Conservation (phyloP, 2,797 vertebrate species). For the Morus bassanus region DNA sequence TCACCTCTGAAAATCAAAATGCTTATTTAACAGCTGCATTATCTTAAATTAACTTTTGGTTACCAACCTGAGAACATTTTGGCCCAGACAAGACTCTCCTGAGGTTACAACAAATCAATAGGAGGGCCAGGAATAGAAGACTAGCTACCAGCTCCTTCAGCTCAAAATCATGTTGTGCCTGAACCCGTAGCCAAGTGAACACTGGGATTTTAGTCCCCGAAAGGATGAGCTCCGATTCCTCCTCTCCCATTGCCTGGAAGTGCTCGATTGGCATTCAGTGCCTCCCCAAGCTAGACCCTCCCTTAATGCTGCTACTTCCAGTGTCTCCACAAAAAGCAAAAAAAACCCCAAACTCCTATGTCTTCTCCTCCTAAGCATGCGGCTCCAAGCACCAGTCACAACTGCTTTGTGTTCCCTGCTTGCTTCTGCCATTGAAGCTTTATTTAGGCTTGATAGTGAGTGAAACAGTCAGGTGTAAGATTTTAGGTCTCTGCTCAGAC, state of each 20-base stretch:
- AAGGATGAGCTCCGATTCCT: background rate
- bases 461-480: conserved; percentile 65
- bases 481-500: conserved; percentile 53
- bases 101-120: conserved; percentile 6
- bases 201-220: background rate
- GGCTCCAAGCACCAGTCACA: conserved; percentile 33
- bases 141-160: background rate
- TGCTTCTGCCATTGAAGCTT: conserved; percentile 55
- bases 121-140: conserved; percentile 23
- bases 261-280: background rate
- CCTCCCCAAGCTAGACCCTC: background rate
- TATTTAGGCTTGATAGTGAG: conserved; percentile 63
- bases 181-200: background rate
- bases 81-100: background rate
- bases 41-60: conserved; percentile 16
- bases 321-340: background rate
- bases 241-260: background rate
- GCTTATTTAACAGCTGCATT: conserved; percentile 5
- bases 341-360: background rate
- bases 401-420: conserved; percentile 28
- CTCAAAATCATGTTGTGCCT: background rate
- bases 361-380: background rate
- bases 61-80: background rate
- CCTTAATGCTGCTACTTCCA: background rate
- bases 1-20: conserved; percentile 9